Conservation (phyloP, 2,888 invertebrate species). For the Drosophila borealis region DNA sequence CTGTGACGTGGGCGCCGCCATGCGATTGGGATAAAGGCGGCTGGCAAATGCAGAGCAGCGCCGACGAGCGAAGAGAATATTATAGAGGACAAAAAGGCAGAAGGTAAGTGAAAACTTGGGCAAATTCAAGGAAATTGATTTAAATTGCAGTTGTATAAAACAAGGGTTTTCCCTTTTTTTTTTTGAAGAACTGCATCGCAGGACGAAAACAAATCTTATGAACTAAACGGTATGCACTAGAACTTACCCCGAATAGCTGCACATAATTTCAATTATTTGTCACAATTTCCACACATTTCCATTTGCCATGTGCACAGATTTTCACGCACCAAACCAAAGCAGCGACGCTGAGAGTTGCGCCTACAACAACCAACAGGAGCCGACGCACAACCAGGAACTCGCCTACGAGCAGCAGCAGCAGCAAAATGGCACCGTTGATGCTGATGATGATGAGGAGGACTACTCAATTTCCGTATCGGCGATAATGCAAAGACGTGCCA, state of each 20-base stretch:
- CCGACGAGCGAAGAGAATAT: slow-evolving; percentile 70
- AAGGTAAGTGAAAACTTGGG: slow-evolving; percentile 58
- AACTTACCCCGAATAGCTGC: not conserved
- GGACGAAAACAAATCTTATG: slow-evolving; percentile 66
- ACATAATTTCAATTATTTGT: slow-evolving; percentile 14
- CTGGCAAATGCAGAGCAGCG: slow-evolving; percentile 80
- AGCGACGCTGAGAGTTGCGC: slow-evolving; percentile 59
- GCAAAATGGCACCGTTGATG: slow-evolving; percentile 57
- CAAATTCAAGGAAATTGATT: not conserved
- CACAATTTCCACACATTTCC: slow-evolving; percentile 14
- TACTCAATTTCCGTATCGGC: slow-evolving; percentile 94
- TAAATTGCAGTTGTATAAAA: slow-evolving; percentile 4
- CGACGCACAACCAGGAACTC: slow-evolving; percentile 26
- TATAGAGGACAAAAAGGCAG: slow-evolving; percentile 68
- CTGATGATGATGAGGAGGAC: slow-evolving; percentile 90
- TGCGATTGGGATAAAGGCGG: slow-evolving; percentile 78
- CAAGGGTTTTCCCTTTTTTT: not conserved
- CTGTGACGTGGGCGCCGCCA: slow-evolving; percentile 85
- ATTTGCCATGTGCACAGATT: slow-evolving; percentile 42
- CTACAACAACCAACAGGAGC: slow-evolving; percentile 45
- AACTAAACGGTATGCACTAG: slow-evolving; percentile 61
- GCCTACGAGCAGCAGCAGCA: slow-evolving; percentile 34
- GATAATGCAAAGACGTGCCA: slow-evolving; percentile 92
- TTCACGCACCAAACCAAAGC: slow-evolving; percentile 55
- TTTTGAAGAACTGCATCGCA: slow-evolving; percentile 65